Percentiles rank a stretch among this genome's conserved stretches.
Evolutionary conservation across 2,797 vertebrate genomes (phyloP).

Genomic region (Rhinatrema bivittatum): DNA sequence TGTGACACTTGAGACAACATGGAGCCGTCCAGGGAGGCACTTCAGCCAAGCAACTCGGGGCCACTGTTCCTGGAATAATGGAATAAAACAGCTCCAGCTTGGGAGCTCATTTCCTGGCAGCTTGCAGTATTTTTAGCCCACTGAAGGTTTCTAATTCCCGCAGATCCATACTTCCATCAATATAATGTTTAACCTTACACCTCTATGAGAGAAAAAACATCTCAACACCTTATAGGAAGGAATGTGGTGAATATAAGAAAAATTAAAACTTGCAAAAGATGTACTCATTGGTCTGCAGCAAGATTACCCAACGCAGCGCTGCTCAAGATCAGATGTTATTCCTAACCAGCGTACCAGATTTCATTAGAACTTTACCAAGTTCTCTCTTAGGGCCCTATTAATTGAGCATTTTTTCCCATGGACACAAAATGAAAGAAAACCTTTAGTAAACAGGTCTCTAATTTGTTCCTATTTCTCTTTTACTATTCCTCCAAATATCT

Average conservation of each 20-base stretch:
- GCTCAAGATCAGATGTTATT: too few relatives aligned
- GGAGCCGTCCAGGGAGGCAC: not conserved
- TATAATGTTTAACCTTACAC: conserved; percentile 49
- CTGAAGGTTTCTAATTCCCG: conserved; percentile 56
- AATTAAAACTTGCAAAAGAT: not conserved
- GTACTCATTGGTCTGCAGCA: conserved; percentile 6
- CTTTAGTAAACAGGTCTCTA: too few relatives aligned
- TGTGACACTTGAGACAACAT: not conserved
- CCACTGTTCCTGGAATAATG: conserved; percentile 11
- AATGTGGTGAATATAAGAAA: not conserved
- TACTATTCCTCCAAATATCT: too few relatives aligned
- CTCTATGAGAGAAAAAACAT: conserved; percentile 23
- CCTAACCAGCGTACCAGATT: too few relatives aligned
- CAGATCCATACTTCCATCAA: conserved; percentile 45
- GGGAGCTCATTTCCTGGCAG: conserved; percentile 45
- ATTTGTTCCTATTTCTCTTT: too few relatives aligned
- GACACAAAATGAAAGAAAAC: too few relatives aligned
- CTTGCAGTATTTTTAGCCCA: conserved; percentile 46
- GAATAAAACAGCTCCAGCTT: not conserved
- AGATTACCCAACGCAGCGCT: too few relatives aligned
- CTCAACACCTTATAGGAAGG: conserved; percentile 11
- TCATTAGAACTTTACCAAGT: too few relatives aligned
- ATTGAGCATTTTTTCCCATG: too few relatives aligned
- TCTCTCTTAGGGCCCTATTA: too few relatives aligned
- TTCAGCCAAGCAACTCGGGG: conserved; percentile 2